Percentiles rank a stretch among this genome's conserved stretches.
These are phyloP conservation scores for Lacerta bilineata DNA, from an alignment of 2,797 vertebrate species.

Conservation along the genomic window DNA sequence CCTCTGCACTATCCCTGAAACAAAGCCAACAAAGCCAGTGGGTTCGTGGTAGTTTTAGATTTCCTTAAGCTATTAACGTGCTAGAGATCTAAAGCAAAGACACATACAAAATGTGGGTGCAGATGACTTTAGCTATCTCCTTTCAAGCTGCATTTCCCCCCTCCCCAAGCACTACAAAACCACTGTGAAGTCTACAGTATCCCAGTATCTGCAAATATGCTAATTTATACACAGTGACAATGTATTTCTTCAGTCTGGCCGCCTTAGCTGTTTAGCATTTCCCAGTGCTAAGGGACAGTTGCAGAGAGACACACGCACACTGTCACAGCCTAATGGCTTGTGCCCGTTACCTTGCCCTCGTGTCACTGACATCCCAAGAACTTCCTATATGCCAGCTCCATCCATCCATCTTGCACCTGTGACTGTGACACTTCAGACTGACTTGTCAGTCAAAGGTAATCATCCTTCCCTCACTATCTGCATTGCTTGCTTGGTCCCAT, in stretches of 20 bases:
- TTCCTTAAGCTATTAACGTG: constrained; percentile 55
- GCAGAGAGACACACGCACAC: constrained; percentile 25
- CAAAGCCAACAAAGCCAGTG: constrained; percentile 54
- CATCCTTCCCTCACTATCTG: constrained; percentile 21
- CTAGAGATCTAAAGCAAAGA: constrained; percentile 42
- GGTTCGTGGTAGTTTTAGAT: constrained; percentile 50
- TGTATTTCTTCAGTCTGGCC: constrained; percentile 14
- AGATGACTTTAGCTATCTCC: constrained; percentile 22
- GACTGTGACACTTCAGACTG: constrained; percentile 25
- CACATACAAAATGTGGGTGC: constrained; percentile 7
- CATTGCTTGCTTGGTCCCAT: constrained; percentile 33
- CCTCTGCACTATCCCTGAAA: constrained; percentile 56
- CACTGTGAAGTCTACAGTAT: constrained; percentile 41
- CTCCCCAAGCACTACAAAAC: constrained; percentile 23
- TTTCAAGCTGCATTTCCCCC: constrained; percentile 42
- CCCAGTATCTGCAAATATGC: background rate
- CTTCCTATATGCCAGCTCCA: constrained; percentile 51
- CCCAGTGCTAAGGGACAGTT: constrained; percentile 29
- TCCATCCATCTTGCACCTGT: constrained; percentile 32
- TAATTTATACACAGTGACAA: constrained; percentile 39
- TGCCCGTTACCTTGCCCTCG: constrained; percentile 21
- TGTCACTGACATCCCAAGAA: constrained; percentile 34
- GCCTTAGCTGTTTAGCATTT: constrained; percentile 59
- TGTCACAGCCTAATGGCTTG: constrained; percentile 36
- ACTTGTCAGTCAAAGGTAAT: constrained; percentile 53